Conservation (phyloP, 2,797 vertebrate species). For the Champsocephalus gunnari region DNA sequence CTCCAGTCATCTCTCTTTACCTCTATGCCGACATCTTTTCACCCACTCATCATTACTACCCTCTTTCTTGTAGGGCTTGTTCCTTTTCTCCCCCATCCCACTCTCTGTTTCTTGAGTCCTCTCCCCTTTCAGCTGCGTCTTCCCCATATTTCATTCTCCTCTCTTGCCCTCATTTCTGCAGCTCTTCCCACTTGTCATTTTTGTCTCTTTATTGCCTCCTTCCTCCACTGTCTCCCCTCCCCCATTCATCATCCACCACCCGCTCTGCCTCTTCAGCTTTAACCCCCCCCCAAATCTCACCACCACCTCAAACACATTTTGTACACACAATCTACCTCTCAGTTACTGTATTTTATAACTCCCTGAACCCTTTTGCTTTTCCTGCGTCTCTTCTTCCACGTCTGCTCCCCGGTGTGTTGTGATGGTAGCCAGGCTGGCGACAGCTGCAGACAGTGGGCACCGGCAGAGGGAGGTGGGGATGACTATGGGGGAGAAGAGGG, state of each 20-base stretch:
- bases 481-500: constrained; percentile 11
- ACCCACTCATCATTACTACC: constrained; percentile 57
- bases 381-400: constrained; percentile 54
- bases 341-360: constrained; percentile 37
- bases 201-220: constrained; percentile 36
- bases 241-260: constrained; percentile 46
- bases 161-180: constrained; percentile 59
- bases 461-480: constrained; percentile 21
- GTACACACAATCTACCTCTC: constrained; percentile 52
- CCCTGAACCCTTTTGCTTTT: constrained; percentile 37
- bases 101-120: constrained; percentile 11
- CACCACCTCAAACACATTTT: constrained; percentile 25
- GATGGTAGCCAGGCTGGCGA: constrained; percentile 67
- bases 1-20: constrained; percentile 72
- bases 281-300: background rate
- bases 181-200: constrained; percentile 58
- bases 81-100: constrained; percentile 23
- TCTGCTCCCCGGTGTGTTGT: constrained; percentile 64
- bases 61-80: constrained; percentile 27
- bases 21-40: constrained; percentile 61
- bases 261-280: constrained; percentile 42
- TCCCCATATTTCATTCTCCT: constrained; percentile 47
- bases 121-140: constrained; percentile 31
- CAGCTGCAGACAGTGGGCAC: constrained; percentile 68
- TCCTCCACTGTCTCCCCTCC: constrained; percentile 41